phyloP scores from a whole-genome alignment of 1,140 invertebrate species.

The Conus betulinus region DNA sequence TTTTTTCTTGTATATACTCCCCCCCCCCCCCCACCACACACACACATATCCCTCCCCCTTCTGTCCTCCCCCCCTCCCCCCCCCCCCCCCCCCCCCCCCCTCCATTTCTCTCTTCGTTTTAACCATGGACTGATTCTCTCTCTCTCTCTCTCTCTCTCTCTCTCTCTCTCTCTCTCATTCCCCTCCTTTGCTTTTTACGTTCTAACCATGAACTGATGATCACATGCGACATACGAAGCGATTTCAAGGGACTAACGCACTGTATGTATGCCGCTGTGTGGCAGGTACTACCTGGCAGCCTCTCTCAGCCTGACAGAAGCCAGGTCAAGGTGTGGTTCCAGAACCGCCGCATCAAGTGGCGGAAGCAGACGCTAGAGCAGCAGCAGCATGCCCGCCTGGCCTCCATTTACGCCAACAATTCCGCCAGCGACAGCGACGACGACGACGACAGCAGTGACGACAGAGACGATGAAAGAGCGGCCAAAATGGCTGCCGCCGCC shows the following conservation, averaged over 20 bases:
- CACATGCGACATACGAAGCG: no score
- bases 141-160: slow-evolving; percentile 20
- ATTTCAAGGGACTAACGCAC: no score
- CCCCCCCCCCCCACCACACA: no score
- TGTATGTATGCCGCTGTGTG: background rate
- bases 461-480: slow-evolving; percentile 34
- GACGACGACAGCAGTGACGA: slow-evolving; percentile 55
- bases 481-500: background rate
- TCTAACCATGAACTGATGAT: background rate
- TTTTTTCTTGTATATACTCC: no score
- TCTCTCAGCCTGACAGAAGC: slow-evolving; percentile 72
- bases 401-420: slow-evolving; percentile 78
- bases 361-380: slow-evolving; percentile 93
- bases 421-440: slow-evolving; percentile 49
- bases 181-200: background rate
- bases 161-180: background rate
- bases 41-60: no score
- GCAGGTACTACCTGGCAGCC: slow-evolving; percentile 73
- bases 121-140: background rate
- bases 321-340: slow-evolving; percentile 99
- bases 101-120: no score
- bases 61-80: no score
- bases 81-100: no score
- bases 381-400: slow-evolving; percentile 89
- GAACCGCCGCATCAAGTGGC: slow-evolving; percentile 96